Base-by-base conservation (phyloP, 2,797 vertebrate genomes). In the Natrix natrix region DNA sequence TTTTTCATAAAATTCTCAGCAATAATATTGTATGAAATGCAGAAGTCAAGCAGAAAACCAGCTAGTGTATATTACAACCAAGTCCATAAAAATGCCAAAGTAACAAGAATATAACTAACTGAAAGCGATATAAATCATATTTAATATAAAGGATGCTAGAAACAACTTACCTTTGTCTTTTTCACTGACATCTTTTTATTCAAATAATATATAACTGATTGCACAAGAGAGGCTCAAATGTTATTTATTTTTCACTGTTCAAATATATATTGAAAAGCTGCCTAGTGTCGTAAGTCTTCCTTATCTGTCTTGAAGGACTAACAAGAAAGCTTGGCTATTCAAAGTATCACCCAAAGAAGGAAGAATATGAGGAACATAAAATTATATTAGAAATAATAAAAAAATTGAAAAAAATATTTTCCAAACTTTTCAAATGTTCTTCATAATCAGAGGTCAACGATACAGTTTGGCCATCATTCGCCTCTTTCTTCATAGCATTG, bases 371-470 rank as follows among this genome's bases (percentile, higher is more conserved):
- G 43, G 43, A 91, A 86, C 22, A 96, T 95, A 93, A 5, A 96
- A 94, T 91, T 93, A 95, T 95, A 96, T 59, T 96, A 96, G 93
- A 95, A 95, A 97, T 94, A 96, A 95, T 95, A 97, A 95, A 95
- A 93, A 91, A 95, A 93, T 95, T 93, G 95, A 56, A 95, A 89
- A 95, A 89, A 94, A 74, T 56, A 8, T 37, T 8, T 91, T 16
- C n/a, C 66, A 37, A 37, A n/a, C 4, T n/a, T 83, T 83, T 37
- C 3, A 20, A 56, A 86, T 8, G 28, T 48, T 78, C 20, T 48
- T 48, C 20, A 24, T 48, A 83, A 83, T 90, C 22, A 3, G 57
- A 89, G 11, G 11, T 57, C 54, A 57, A 17, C 4, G 57, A 37
- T 59, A 37, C 8, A 83, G 43, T 83, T 83, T n/a, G 52, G 87